phyloP scores from a whole-genome alignment of 2,113 vertebrate genomes.

The Calidris pugnax region DNA sequence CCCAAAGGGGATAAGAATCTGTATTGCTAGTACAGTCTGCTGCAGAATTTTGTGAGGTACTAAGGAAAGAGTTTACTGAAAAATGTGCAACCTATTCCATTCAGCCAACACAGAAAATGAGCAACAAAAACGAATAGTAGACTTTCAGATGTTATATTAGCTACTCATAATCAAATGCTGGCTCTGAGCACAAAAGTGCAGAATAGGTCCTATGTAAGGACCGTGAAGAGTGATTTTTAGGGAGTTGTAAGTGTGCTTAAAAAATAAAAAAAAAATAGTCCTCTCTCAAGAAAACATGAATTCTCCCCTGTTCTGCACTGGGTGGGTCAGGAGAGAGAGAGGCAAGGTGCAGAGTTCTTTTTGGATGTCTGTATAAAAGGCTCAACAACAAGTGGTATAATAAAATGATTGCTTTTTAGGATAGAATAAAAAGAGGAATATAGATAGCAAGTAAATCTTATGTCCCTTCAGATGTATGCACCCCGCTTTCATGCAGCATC shows the following conservation, averaged over 20 bases:
- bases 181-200: not conserved
- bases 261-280: not conserved
- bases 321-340: fast-evolving
- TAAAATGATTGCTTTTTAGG: not conserved
- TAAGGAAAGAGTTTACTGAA: not conserved
- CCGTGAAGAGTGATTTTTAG: not conserved
- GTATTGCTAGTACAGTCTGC: not conserved
- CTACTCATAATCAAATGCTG: not conserved
- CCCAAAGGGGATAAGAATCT: not conserved
- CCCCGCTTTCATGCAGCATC: fast-evolving
- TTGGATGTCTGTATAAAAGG: not conserved
- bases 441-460: not conserved
- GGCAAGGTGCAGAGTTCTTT: not conserved
- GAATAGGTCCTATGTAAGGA: not conserved
- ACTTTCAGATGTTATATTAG: not conserved
- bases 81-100: not conserved
- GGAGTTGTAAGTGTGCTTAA: not conserved
- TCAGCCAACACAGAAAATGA: not conserved
- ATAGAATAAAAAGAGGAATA: not conserved
- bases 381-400: not conserved
- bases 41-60: not conserved
- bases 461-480: not conserved
- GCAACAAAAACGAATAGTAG: not conserved
- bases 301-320: not conserved
- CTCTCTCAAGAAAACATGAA: not conserved